Percentiles rank a stretch among this genome's conserved stretches.
These are phyloP conservation scores for Vespertilio murinus DNA, from an alignment of 2,797 vertebrate genomes.

Conservation along the genomic window DNA sequence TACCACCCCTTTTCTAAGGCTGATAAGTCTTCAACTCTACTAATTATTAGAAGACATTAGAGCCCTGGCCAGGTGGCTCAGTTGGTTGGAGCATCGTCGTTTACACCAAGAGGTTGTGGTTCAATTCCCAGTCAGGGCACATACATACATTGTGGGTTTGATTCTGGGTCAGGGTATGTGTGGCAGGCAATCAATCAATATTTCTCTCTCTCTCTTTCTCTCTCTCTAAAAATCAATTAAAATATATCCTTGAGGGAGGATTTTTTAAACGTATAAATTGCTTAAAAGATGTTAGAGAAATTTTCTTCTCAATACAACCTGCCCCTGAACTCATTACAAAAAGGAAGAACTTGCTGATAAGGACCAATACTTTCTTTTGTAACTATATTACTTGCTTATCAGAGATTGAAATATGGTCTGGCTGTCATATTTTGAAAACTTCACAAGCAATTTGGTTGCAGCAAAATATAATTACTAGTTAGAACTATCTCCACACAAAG, in stretches of 20 bases:
- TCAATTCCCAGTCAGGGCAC: neutral
- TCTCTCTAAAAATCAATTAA: neutral
- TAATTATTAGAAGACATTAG: slow-evolving; percentile 1
- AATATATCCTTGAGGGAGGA: neutral
- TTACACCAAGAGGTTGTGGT: neutral
- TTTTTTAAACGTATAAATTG: neutral
- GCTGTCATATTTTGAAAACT: neutral
- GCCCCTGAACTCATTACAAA: neutral
- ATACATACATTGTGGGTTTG: neutral
- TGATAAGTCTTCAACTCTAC: neutral
- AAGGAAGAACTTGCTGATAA: slow-evolving; percentile 41
- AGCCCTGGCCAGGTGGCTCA: neutral
- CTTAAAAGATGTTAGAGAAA: slow-evolving; percentile 20
- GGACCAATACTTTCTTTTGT: slow-evolving; percentile 7
- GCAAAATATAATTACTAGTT: slow-evolving; percentile 24
- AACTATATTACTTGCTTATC: neutral
- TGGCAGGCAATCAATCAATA: too few species aligned
- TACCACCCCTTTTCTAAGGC: neutral
- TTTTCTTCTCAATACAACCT: neutral
- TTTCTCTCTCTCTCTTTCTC: neutral
- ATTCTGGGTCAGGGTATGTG: too few species aligned
- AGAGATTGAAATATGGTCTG: neutral
- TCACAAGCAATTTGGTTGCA: neutral
- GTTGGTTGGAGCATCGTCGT: neutral
- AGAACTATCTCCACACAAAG: neutral